phyloP scores from a whole-genome alignment of 92 coral and sea anemone genomes.

The Epizoanthus scotinus region DNA sequence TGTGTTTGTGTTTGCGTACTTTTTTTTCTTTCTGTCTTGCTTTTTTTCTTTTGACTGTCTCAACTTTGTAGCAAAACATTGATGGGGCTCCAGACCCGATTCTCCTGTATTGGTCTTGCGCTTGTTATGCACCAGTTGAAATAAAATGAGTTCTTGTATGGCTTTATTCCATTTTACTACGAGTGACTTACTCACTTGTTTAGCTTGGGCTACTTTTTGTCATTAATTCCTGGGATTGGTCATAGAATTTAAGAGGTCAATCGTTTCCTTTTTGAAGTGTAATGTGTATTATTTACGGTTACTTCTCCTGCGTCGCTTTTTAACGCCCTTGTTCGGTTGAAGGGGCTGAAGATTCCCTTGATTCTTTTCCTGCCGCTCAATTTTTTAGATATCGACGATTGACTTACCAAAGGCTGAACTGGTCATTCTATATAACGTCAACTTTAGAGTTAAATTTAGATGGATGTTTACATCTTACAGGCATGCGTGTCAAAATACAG shows the following conservation, averaged over 20 bases:
- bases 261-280: slow-evolving; percentile 41
- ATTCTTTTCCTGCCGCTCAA: background rate
- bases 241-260: slow-evolving; percentile 38
- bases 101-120: slow-evolving; percentile 43
- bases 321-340: background rate
- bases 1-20: too few relatives aligned
- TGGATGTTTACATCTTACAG: slow-evolving; percentile 34
- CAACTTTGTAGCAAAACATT: too few relatives aligned
- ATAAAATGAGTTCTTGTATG: slow-evolving; percentile 21
- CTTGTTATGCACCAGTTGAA: slow-evolving; percentile 35
- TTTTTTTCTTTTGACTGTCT: too few relatives aligned
- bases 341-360: background rate
- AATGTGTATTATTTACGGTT: slow-evolving; percentile 44
- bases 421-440: background rate
- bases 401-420: too few relatives aligned
- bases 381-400: too few relatives aligned
- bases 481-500: slow-evolving; percentile 43
- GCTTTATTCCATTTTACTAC: slow-evolving; percentile 55
- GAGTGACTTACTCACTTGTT: slow-evolving; percentile 46
- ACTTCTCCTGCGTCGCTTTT: slow-evolving; percentile 43
- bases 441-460: background rate
- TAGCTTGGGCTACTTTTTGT: slow-evolving; percentile 44
- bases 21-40: too few relatives aligned
- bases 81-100: too few relatives aligned
- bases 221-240: slow-evolving; percentile 29